Evolutionary conservation across 2,113 vertebrate species (phyloP).

Genomic region (Platycercus adscitus): DNA sequence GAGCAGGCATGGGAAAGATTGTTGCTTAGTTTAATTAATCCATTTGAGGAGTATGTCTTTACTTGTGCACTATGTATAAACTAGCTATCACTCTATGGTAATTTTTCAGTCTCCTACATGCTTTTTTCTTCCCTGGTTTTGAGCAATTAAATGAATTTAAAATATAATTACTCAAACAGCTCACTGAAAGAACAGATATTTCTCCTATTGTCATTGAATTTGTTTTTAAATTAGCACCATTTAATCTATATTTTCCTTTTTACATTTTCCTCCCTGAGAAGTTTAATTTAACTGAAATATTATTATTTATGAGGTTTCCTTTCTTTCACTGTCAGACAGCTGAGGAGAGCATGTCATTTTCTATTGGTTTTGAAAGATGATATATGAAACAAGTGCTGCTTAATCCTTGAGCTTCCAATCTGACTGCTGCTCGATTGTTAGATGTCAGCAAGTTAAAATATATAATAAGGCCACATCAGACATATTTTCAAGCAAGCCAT

Average conservation of each 20-base stretch:
- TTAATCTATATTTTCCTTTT: not conserved
- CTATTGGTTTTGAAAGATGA: conserved; percentile 31
- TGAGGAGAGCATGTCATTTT: not conserved
- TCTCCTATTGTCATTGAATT: not conserved
- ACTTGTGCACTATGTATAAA: not conserved
- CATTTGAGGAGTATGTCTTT: not conserved
- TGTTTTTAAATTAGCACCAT: not conserved
- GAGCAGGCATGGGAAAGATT: not conserved
- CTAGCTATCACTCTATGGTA: not conserved
- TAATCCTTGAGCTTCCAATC: conserved; percentile 53
- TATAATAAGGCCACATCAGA: not conserved
- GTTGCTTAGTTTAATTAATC: not conserved
- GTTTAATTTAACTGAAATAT: not conserved
- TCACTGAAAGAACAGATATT: not conserved
- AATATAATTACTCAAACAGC: not conserved
- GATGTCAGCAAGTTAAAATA: conserved; percentile 33
- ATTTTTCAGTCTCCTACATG: not conserved
- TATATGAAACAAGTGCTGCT: conserved; percentile 45
- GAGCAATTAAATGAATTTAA: not conserved
- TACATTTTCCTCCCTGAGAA: not conserved
- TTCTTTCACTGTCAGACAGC: not conserved
- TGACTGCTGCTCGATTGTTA: not conserved
- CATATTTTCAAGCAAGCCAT: not conserved
- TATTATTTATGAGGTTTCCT: not conserved
- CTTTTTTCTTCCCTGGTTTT: not conserved